phyloP scores from a whole-genome alignment of 2,797 vertebrate genomes.

The Esox masquinongy region DNA sequence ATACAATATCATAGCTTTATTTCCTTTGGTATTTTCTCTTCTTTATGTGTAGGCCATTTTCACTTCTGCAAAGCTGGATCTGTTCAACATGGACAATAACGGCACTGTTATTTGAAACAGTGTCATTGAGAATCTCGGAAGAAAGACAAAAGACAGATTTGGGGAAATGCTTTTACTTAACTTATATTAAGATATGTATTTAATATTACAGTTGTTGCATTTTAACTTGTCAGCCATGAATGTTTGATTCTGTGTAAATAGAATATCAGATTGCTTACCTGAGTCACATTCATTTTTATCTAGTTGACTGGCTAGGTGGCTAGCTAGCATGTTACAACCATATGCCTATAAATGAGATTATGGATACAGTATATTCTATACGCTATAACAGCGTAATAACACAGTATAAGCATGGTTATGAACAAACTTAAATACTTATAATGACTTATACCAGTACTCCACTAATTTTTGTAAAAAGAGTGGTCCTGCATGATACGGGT shows the following conservation, averaged over 20 bases:
- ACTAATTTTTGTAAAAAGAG: no score
- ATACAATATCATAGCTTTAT: conserved; percentile 71
- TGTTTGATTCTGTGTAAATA: background rate
- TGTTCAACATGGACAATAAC: background rate
- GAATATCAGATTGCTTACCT: background rate
- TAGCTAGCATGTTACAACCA: background rate
- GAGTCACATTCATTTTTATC: background rate
- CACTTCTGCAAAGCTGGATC: background rate
- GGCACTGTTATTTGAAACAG: background rate
- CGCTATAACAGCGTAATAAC: no score
- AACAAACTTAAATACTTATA: no score
- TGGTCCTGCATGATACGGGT: no score
- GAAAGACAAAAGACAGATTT: background rate
- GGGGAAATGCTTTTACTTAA: background rate
- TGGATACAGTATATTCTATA: no score
- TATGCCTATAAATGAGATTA: no score
- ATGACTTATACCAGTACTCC: no score
- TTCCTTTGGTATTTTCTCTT: conserved; percentile 28
- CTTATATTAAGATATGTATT: background rate
- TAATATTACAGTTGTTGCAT: background rate
- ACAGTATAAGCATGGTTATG: no score
- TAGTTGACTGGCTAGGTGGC: background rate
- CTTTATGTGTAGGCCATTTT: background rate
- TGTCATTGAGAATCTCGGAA: background rate
- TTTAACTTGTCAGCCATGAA: background rate